Conservation (phyloP, 2,113 vertebrate genomes). For the Phrynosoma blainvillii region DNA sequence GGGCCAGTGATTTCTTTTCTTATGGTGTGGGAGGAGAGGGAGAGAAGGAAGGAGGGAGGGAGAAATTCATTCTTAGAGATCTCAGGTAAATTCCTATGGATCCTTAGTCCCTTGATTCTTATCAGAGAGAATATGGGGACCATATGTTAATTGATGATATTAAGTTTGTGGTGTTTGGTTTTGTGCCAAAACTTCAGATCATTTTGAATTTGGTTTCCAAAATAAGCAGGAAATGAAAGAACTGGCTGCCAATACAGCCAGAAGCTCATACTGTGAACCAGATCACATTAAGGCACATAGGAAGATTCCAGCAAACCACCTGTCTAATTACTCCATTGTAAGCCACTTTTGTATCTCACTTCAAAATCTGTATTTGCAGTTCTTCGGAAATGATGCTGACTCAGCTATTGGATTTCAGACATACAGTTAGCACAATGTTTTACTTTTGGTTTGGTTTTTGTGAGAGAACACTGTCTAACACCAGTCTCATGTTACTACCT, state of each 20-base stretch:
- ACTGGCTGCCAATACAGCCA: slow-evolving; percentile 43
- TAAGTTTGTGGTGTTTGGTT: slow-evolving; percentile 9
- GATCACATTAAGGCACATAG: slow-evolving; percentile 8
- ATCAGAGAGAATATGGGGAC: neutral
- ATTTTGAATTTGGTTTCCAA: slow-evolving; percentile 25
- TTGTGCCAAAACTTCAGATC: slow-evolving; percentile 11
- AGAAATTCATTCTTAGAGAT: too few relatives aligned
- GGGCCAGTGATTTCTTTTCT: neutral
- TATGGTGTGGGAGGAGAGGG: neutral
- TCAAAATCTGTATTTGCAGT: slow-evolving; percentile 17
- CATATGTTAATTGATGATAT: slow-evolving; percentile 12
- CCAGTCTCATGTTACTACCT: neutral
- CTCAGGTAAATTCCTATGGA: neutral
- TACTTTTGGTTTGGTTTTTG: slow-evolving; percentile 1
- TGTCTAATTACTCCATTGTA: slow-evolving; percentile 38
- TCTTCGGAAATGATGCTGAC: neutral
- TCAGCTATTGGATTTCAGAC: slow-evolving; percentile 10
- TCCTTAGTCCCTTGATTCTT: neutral
- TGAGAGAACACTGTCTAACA: neutral
- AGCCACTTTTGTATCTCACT: slow-evolving; percentile 24
- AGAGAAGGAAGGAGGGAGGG: too few relatives aligned
- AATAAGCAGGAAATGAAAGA: slow-evolving; percentile 58
- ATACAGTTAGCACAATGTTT: slow-evolving; percentile 21
- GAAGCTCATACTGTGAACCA: slow-evolving; percentile 28
- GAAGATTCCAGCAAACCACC: slow-evolving; percentile 38